Evolutionary conservation across 1,140 invertebrate species (phyloP).

Genomic region (Drosophila prosaltans): DNA sequence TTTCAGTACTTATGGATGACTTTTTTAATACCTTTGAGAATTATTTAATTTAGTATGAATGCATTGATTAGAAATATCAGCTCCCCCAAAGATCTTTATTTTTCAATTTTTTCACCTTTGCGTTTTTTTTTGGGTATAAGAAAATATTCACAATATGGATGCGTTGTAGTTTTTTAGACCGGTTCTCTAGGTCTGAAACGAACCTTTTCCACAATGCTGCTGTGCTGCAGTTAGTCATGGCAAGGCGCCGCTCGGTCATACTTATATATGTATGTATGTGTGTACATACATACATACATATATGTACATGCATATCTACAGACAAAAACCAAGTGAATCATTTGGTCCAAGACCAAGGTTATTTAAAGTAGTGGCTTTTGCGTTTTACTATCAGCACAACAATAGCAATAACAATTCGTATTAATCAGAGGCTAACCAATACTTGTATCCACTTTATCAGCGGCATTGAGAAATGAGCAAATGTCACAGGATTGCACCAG

Average conservation of each 20-base stretch:
- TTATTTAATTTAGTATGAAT: too few species aligned
- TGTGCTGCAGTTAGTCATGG: conserved; percentile 15
- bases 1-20: too few species aligned
- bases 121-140: too few species aligned
- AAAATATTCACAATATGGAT: neutral
- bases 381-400: conserved; percentile 25
- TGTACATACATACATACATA: conserved; percentile 41
- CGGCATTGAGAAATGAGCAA: conserved; percentile 55
- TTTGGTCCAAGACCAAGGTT: conserved; percentile 54
- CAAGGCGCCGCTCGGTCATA: conserved; percentile 47
- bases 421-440: conserved; percentile 52
- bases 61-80: too few species aligned
- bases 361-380: neutral
- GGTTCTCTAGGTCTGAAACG: neutral
- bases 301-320: neutral
- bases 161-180: conserved; percentile 6
- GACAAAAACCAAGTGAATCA: conserved; percentile 52
- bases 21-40: too few species aligned
- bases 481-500: conserved; percentile 34
- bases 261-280: neutral
- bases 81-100: too few species aligned
- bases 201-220: conserved; percentile 12
- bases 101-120: too few species aligned
- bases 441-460: conserved; percentile 53
- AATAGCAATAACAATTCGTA: conserved; percentile 35